Evolutionary conservation across 2,888 invertebrate genomes (phyloP).

Genomic region (Brachycybe producta): DNA sequence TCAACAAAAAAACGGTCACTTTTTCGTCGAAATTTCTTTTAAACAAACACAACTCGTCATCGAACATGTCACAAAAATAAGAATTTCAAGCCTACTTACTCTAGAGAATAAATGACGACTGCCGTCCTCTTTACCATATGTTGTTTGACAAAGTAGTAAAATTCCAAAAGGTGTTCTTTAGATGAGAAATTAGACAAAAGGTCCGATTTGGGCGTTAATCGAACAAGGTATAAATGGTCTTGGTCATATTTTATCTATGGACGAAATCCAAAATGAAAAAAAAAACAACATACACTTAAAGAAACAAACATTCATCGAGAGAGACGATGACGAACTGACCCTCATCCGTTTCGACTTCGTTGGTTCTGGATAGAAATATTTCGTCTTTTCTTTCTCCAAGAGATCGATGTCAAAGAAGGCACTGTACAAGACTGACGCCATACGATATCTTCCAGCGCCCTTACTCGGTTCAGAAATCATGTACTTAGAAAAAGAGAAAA

Average conservation of each 20-base stretch:
- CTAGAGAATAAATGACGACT: constrained; percentile 1
- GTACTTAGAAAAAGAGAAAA: no score
- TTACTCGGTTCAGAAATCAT: no score
- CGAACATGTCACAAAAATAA: not conserved
- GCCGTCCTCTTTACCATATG: not conserved
- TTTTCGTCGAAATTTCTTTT: no score
- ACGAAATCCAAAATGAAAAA: no score
- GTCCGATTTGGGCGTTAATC: constrained; percentile 1
- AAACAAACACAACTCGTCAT: no score
- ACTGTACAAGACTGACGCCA: no score
- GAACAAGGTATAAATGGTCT: constrained; percentile 16
- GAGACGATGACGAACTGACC: no score
- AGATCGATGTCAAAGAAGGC: constrained; percentile 3
- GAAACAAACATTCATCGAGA: not conserved
- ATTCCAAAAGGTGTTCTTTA: not conserved
- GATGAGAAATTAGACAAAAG: not conserved
- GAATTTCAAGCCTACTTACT: not conserved
- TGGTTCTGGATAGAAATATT: constrained; percentile 1
- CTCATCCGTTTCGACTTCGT: no score
- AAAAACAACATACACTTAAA: not conserved
- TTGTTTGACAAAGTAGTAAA: constrained; percentile 8
- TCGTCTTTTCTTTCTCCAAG: not conserved
- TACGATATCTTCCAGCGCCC: no score
- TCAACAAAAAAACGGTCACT: no score
- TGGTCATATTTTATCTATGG: constrained; percentile 1